Evolutionary conservation across 92 coral and sea anemone species (phyloP), one percentile per base, ranked within the genome.

Genomic region (Epizoanthus rinbou): DNA sequence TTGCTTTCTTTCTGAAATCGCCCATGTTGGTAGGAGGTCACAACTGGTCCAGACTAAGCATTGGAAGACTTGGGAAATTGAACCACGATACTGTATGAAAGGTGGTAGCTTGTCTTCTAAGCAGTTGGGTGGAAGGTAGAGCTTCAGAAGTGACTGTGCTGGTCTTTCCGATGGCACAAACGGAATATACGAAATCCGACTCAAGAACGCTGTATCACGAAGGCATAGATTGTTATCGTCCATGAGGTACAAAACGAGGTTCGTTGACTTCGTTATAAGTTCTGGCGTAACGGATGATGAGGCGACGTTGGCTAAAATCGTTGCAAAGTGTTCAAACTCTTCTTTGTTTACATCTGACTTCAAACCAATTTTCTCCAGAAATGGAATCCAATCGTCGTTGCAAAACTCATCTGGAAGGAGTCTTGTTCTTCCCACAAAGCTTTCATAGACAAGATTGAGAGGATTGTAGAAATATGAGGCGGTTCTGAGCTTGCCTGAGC

Each of bases 11-110:
- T 66, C 37, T 25, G 72, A 18, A 25, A 43, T 53, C 14, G 68
- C 86, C 64, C 76, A 41, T 1, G 56, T n/a, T 64, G 90, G 80
- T 72, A 87, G 64, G 16, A 87, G 37, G 17, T 84, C 50, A 33
- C 82, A 84, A 54, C 82, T 82, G 39, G 90, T 81, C 90, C 90
- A 87, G 17, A 74, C 79, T 18, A 81, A 80, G 22, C 69, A 47
- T 35, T 60, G 21, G 50, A 64, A 67, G 3, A 25, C 50, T 25
- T 54, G 45, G 14, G 33, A 60, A 41, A 87, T 79, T 53, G 90
- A 87, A 52, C 83, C 76, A 25, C 52, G 23, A 57, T 73, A 87
- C 63, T 43, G 74, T 39, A 45, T 82, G 75, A 57, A 69, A 14
- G 78, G 52, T 2, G 57, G 45, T 8, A 52, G 50, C 24, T 45